Evolutionary conservation across 2,888 invertebrate genomes (phyloP), one percentile per base, ranked within the genome.

Genomic region (Emmelina monodactyla): DNA sequence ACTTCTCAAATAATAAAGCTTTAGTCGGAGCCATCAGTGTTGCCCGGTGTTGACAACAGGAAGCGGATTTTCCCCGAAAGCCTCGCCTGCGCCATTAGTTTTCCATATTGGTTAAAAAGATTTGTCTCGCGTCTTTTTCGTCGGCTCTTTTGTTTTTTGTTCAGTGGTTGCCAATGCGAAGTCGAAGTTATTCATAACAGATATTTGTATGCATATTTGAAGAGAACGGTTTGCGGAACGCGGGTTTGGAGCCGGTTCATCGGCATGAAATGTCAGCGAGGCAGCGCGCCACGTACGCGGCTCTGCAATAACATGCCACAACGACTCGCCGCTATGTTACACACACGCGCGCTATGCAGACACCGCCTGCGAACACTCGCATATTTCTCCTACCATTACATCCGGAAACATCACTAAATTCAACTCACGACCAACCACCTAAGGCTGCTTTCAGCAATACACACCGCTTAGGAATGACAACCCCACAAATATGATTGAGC

Each of bases 31-130:
- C 66, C 76, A 71, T 78, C 76, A 73, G 64, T 59, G 73, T 65
- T 62, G 68, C 72, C 64, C 62, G 64, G 76, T 79, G 78, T 78
- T 78, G 78, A 79, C 78, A 79, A 79, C 75, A 73, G 73, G 73
- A 71, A 76, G 70, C 73, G 75, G 78, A 78, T 79, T 78, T 75
- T 57, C 56, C 57, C 6, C 65, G 64, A 75, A 75, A 78, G 73
- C 75, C 68, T 68, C 78, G 78, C 78, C 75, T 76, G 60, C 60
- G 73, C 78, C 78, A 79, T 79, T 79, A 79, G 78, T 78, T 79
- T 72, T 69, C 66, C 75, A 71, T 73, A 61, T 72, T 66, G 71
- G 73, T 78, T 78, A 78, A 78, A 78, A 76, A 78, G 78, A 78
- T 76, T 79, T 76, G 69, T 71, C n/a, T n/a, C 57, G 66, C 65